Evolutionary conservation across 2,113 vertebrate species (phyloP), one percentile per base, ranked within the genome.

Genomic region (Mobula hypostoma): DNA sequence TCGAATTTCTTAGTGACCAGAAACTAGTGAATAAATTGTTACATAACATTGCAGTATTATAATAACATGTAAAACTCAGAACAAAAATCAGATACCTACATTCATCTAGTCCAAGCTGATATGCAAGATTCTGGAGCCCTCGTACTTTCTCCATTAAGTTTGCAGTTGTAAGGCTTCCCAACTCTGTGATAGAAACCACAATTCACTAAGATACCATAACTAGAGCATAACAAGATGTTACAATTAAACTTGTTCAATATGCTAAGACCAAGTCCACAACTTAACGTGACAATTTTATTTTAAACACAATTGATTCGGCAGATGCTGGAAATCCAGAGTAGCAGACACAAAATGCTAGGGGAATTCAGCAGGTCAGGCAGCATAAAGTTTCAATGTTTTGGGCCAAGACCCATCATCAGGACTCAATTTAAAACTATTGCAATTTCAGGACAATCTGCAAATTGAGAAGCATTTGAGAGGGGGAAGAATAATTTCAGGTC

Each of bases 71-170:
- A 90, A 1, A 32, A 70, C 70, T 92, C 70, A 32, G 40, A 76
- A 76, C 24, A 94, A 7, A 0, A 94, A 93, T 83, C 17, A 0
- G 36, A 36, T 96, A 99, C 99, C 99, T 96, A 99, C 99, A 99
- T 95, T 99, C 99, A 96, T 99, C 99, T 94, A 99, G 96, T 11
- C 99, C 99, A 96, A 99, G 96, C 94, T 99, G 99, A 95, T 99
- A 99, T 70, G 98, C 99, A 87, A 99, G 96, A 95, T 99, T 99
- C 97, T 99, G 99, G 91, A 99, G 96, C 12, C 98, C 99, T 96
- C 98, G 98, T 94, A 99, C 98, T 94, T 99, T 99, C 96, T 99
- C 99, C 99, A 99, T 99, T 95, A 99, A 96, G 95, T 99, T 99
- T 94, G 98, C 98, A 94, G 98, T 99, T 80, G 99, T 99, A 94